A percentile compares a stretch with the other conserved stretches of the same genome.
Conservation (phyloP, 2,888 invertebrate genomes). For the Bembecia ichneumoniformis region DNA sequence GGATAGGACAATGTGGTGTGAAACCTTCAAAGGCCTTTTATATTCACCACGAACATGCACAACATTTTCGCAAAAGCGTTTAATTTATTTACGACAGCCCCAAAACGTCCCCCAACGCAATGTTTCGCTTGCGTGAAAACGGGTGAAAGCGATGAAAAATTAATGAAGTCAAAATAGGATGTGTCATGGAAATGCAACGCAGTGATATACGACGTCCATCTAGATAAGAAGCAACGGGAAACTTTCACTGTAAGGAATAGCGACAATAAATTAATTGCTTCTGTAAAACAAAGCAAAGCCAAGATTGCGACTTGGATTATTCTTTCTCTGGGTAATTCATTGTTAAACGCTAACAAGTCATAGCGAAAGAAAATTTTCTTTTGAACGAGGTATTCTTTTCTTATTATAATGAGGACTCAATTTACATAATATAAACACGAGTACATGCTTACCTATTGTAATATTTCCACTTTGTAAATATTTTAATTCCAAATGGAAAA, state of each 20-base stretch:
- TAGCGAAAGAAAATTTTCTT: neutral
- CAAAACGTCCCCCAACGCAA: constrained; percentile 10
- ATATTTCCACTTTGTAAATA: constrained; percentile 17
- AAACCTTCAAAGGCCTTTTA: too few species aligned
- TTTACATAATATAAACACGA: constrained; percentile 2
- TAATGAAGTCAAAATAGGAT: constrained; percentile 42
- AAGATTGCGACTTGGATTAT: neutral
- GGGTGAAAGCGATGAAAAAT: constrained; percentile 42
- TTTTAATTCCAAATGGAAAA: constrained; percentile 21
- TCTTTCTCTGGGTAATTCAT: constrained; percentile 1
- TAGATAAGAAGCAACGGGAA: constrained; percentile 5
- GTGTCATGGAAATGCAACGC: constrained; percentile 23
- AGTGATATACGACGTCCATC: constrained; percentile 12
- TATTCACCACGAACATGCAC: too few species aligned
- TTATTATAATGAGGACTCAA: neutral
- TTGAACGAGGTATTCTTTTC: neutral
- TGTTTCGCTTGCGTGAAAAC: constrained; percentile 22
- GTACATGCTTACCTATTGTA: neutral
- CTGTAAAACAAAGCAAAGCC: neutral
- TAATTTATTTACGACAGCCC: constrained; percentile 1
- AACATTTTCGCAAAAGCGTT: too few species aligned
- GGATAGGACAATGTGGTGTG: too few species aligned
- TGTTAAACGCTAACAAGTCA: neutral
- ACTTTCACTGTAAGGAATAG: constrained; percentile 3
- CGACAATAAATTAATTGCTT: neutral